phyloP scores from a whole-genome alignment of 2,888 invertebrate species.

The Hyalella azteca region DNA sequence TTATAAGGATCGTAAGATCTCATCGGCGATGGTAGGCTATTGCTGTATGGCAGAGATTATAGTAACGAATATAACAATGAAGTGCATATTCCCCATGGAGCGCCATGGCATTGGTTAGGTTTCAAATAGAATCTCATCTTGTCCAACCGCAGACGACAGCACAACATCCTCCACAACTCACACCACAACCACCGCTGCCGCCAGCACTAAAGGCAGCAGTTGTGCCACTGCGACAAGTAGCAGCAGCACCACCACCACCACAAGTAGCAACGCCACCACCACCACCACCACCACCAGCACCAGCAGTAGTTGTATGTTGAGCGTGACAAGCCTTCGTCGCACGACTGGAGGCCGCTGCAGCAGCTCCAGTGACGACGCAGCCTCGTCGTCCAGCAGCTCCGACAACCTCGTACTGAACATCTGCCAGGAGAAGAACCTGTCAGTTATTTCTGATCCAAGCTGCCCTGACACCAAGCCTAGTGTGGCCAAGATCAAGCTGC shows the following conservation, averaged over 20 bases:
- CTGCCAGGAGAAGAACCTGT: slow-evolving; percentile 56
- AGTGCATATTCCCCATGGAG: too few species aligned
- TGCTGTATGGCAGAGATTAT: too few species aligned
- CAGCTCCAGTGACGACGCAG: slow-evolving; percentile 51
- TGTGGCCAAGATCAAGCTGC: not conserved
- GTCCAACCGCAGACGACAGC: not conserved
- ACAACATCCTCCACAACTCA: not conserved
- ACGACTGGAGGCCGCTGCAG: slow-evolving; percentile 29
- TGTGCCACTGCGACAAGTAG: not conserved
- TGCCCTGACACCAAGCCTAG: not conserved
- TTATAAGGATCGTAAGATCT: too few species aligned
- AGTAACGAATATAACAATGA: too few species aligned
- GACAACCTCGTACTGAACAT: slow-evolving; percentile 50
- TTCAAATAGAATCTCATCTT: too few species aligned
- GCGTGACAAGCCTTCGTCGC: not conserved
- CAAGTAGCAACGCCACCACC: not conserved
- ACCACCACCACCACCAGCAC: not conserved
- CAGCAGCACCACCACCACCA: not conserved
- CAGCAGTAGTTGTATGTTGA: not conserved
- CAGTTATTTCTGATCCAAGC: slow-evolving; percentile 17
- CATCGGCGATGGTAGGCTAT: too few species aligned
- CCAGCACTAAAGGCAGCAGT: not conserved
- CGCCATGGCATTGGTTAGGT: too few species aligned
- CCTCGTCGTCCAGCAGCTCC: slow-evolving; percentile 41
- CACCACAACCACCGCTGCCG: not conserved